Base-by-base conservation (phyloP, 2,888 invertebrate species). In the Tryphoninae sp. region DNA sequence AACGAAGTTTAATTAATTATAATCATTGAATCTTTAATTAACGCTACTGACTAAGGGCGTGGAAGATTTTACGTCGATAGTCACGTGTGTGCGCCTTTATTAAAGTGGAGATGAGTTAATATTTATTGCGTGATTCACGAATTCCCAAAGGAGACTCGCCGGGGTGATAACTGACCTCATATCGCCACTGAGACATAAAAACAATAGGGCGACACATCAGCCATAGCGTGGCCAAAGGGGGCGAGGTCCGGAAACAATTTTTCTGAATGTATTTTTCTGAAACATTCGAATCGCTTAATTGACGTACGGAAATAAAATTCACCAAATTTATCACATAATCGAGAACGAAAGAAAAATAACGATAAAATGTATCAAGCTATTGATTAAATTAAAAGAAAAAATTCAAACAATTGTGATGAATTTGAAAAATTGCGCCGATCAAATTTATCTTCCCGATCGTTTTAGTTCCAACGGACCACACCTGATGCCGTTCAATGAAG, bases 211-310 rank as follows among this genome's bases (percentile, higher is more conserved):
- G 23, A 33, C 33, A 33, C 33, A 33, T 33, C 33, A 33, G 81
- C 81, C 81, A 40, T 69, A 77, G 82, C 74, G 78, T 76, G 78
- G 80, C 79, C 81, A 76, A 81, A 83, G 79, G 79, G 77, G 65
- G 69, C 77, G 73, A 68, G 79, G 49, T 62, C 40, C 77, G 49
- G 62, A 51, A 33, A 74, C 69, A 13, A 51, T 51, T 51, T n/a
- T 51, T 51, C 51, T 13, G n/a, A n/a, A n/a, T 11, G 16, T 51
- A 51, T 51, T 51, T 6, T 51, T 51, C 13, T 16, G 3, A n/a
- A 16, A 9, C 2, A 51, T 51, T n/a, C 16, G 16, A 51, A 51
- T 51, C n/a, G 51, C 16, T 49, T 49, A n/a, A 51, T 13, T 2
- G n/a, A 11, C 13, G 2, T n/a, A 16, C 2, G 6, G 2, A 51